These are phyloP conservation scores for Eumaeus atala DNA, from an alignment of 1,140 invertebrate genomes.

Conservation along the genomic window DNA sequence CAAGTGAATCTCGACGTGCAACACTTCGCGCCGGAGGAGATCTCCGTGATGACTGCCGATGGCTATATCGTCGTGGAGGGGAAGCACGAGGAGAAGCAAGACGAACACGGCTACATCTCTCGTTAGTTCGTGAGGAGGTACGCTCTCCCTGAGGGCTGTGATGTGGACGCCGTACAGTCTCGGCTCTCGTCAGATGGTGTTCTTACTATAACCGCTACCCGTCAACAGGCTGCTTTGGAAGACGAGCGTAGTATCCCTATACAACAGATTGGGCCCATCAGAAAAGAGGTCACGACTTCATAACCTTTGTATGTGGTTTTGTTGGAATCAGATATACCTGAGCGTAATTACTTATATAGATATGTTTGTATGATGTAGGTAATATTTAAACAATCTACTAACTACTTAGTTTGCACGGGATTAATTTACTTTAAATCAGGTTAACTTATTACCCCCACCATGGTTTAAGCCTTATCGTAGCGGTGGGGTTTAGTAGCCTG, in stretches of 20 bases:
- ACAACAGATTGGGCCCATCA: constrained; percentile 20
- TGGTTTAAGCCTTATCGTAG: too few relatives aligned
- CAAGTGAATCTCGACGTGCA: constrained; percentile 30
- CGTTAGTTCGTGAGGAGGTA: constrained; percentile 28
- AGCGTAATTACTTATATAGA: too few relatives aligned
- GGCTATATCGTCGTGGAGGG: constrained; percentile 28
- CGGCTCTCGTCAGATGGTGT: constrained; percentile 27
- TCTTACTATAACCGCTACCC: constrained; percentile 23
- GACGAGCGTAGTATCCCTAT: constrained; percentile 22
- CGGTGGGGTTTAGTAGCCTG: too few relatives aligned
- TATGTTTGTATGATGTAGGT: too few relatives aligned
- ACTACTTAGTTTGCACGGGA: too few relatives aligned
- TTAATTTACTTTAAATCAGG: too few relatives aligned
- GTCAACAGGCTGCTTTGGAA: constrained; percentile 11
- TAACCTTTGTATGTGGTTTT: too few relatives aligned
- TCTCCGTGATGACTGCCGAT: constrained; percentile 26
- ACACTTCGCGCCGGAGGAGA: constrained; percentile 29
- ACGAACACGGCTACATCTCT: constrained; percentile 27
- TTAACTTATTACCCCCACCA: too few relatives aligned
- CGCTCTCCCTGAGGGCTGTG: constrained; percentile 24
- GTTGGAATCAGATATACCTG: too few relatives aligned
- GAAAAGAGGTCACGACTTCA: constrained; percentile 26
- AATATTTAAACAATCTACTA: too few relatives aligned
- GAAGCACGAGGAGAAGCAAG: constrained; percentile 32
- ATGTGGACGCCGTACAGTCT: constrained; percentile 25